Conservation (phyloP, 2,113 vertebrate species). For the Bubo scandiacus region DNA sequence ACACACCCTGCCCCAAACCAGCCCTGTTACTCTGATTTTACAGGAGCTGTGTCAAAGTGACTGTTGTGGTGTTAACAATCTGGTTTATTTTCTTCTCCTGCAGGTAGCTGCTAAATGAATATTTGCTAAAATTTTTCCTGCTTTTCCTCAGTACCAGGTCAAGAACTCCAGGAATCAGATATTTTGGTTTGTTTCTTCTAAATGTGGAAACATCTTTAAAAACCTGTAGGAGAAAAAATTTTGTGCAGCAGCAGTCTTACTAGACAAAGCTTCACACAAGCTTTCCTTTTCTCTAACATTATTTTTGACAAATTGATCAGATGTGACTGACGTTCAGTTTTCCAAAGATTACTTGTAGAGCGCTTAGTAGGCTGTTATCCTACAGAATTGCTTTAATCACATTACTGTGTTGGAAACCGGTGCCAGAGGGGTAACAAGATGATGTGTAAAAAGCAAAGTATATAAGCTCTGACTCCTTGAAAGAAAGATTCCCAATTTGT, state of each 20-base stretch:
- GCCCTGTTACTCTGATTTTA: background rate
- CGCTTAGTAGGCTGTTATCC: background rate
- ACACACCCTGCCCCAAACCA: background rate
- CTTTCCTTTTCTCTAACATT: background rate
- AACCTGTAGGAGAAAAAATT: background rate
- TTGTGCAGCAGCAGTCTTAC: background rate
- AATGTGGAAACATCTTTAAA: background rate
- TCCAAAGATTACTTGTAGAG: background rate
- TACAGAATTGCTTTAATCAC: background rate
- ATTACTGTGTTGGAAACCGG: background rate
- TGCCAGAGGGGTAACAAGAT: background rate
- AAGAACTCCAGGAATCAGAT: background rate
- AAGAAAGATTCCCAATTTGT: background rate
- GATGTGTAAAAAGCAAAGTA: background rate
- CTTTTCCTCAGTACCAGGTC: background rate
- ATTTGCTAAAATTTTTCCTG: background rate
- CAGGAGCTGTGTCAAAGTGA: background rate
- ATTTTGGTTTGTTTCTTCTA: background rate
- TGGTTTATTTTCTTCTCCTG: background rate
- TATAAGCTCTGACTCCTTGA: background rate
- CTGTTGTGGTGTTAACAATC: background rate
- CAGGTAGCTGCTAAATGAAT: background rate
- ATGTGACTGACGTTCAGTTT: background rate
- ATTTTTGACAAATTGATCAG: background rate
- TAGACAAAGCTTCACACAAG: background rate